Evolutionary conservation across 2,113 vertebrate genomes (phyloP), one percentile per base, ranked within the genome.

Genomic region (Pterocles orientalis): DNA sequence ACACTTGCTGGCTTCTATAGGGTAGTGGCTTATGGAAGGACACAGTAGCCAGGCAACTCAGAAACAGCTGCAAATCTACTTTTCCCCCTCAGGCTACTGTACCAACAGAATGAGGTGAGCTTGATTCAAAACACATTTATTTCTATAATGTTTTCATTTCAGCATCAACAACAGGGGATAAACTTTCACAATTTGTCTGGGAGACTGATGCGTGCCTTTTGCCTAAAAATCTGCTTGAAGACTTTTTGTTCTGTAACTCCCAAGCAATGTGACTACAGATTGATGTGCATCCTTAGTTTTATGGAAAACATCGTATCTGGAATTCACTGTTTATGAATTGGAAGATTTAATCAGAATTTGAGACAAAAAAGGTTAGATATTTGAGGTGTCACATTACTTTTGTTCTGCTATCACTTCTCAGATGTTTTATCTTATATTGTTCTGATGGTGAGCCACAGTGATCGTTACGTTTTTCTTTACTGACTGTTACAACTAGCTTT

Each of bases 71-170:
- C 36, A 81, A 33, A 64, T 56, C 28, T 34, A 2, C 88, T 89
- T 72, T 2, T 1, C 18, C 11, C 18, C 24, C 31, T 71, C 26
- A 88, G 29, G 9, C 34, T 61, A 14, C 31, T 79, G 39, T 57
- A 34, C 61, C 45, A 68, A 12, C 25, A 85, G 48, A 79, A 60
- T 17, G 15, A 14, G 10, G 13, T 20, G 17, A 86, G 25, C 62
- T 75, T 79, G 31, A 82, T 72, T 11, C 14, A 8, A 82, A 64
- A 43, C 6, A 39, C 14, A 60, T 88, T 90, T 64, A 86, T 88
- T 91, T 86, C 80, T 41, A 6, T n/a, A 60, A 56, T 64, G 26
- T 78, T 86, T 96, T 95, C 20, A 64, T 88, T 94, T 90, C 76
- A 82, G 60, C 29, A 82, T 76, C 39, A 60, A 47, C 31, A 82